These are phyloP conservation scores for Paracanthobrama guichenoti DNA, from an alignment of 2,113 vertebrate species.

Conservation along the genomic window DNA sequence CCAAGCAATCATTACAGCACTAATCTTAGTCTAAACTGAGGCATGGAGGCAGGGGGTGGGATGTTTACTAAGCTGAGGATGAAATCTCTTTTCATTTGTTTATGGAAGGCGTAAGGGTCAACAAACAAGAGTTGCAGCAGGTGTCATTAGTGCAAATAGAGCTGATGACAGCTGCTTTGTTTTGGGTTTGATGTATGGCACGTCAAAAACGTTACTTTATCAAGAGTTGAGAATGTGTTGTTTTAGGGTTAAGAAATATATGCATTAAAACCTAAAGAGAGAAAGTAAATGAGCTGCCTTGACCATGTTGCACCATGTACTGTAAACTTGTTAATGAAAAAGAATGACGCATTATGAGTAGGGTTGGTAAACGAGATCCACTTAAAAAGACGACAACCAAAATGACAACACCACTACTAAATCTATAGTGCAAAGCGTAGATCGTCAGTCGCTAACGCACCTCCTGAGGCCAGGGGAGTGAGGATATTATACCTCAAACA, in stretches of 20 bases:
- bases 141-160: constrained; percentile 21
- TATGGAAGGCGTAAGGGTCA: constrained; percentile 32
- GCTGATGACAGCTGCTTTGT: not conserved
- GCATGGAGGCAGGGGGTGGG: constrained; percentile 9
- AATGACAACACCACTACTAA: too few relatives aligned
- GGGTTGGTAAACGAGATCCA: too few relatives aligned
- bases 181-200: constrained; percentile 23
- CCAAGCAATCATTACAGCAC: constrained; percentile 34
- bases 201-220: constrained; percentile 27
- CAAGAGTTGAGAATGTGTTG: not conserved
- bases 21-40: constrained; percentile 51
- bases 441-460: too few relatives aligned
- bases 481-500: too few relatives aligned
- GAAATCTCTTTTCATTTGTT: constrained; percentile 42
- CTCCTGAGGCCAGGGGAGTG: too few relatives aligned
- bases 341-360: not conserved
- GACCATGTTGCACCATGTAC: too few relatives aligned
- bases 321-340: not conserved
- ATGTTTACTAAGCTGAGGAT: constrained; percentile 46
- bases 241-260: not conserved
- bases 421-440: too few relatives aligned
- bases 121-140: constrained; percentile 18
- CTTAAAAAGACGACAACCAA: too few relatives aligned
- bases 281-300: not conserved
- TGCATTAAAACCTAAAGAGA: not conserved